Base-by-base conservation (phyloP, 2,797 vertebrate species). In the Tamandua tetradactyla region DNA sequence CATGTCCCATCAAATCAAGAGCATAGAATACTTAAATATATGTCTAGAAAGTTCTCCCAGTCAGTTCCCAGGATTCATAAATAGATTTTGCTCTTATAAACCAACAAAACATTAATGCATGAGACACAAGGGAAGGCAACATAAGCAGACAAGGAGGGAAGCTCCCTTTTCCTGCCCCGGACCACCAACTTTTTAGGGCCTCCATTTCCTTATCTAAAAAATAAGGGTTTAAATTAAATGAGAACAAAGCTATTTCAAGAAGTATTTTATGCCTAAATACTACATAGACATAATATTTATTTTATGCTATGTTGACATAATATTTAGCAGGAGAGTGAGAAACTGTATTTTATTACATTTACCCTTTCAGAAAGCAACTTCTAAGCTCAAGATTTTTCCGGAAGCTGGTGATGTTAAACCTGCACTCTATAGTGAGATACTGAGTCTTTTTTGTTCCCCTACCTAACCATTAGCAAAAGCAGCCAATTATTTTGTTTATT, bases 31-130 rank as follows among this genome's bases (percentile, higher is more conserved):
- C 57, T 97, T 90, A 95, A 95, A 90, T 94, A 95, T 83, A 91
- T 96, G 95, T 93, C 79, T 93, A 52, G 93, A 96, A 95, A 88
- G 32, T 91, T 76, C 62, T 95, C 27, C 74, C 84, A 35, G 17
- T 94, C 93, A 71, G 95, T 95, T 64, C 37, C n/a, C 14, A 74
- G 79, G 40, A 94, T 82, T 35, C 44, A 96, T 91, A 94, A 88
- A 93, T 95, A 87, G 93, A 44, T 88, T 96, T 89, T 95, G 37
- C 79, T 95, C 82, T 84, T 96, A 90, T 78, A 96, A 96, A 95
- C 95, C 93, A 96, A 78, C 35, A 95, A 94, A 42, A n/a, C 82
- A 96, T 93, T 86, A 95, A 95, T 92, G 61, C 69, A 88, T 96
- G 80, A 88, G 91, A 66, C 78, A 42, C 88, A 22, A 15, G 87